Evolutionary conservation across 2,888 invertebrate genomes (phyloP).

Genomic region (Andrena chrysosceles): DNA sequence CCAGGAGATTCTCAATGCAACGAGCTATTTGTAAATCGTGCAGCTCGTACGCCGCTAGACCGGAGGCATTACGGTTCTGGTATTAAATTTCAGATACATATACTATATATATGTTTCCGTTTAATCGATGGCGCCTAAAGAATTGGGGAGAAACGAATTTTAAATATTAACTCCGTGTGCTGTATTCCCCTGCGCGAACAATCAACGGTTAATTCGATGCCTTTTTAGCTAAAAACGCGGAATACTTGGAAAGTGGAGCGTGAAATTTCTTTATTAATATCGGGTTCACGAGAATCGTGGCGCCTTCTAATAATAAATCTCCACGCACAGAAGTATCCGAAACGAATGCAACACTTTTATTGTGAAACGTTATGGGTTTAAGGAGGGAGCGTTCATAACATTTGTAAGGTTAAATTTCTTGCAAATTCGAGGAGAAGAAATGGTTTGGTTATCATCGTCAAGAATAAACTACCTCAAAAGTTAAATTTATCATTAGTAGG

Average conservation of each 20-base stretch:
- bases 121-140: neutral
- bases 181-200: neutral
- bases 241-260: slow-evolving; percentile 1
- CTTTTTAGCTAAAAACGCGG: neutral
- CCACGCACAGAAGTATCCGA: neutral
- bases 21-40: slow-evolving; percentile 46
- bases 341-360: neutral
- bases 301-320: slow-evolving; percentile 5
- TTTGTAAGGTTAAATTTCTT: too few relatives aligned
- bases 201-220: neutral
- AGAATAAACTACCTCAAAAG: too few relatives aligned
- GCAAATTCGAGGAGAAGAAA: too few relatives aligned
- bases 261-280: slow-evolving; percentile 11
- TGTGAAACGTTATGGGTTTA: too few relatives aligned
- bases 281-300: too few relatives aligned
- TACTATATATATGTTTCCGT: neutral
- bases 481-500: too few relatives aligned
- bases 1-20: slow-evolving; percentile 54
- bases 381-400: too few relatives aligned
- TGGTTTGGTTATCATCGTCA: too few relatives aligned
- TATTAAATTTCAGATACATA: neutral
- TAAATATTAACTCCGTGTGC: neutral
- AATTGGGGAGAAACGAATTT: neutral
- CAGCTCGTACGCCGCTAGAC: neutral
- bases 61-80: neutral